Percentiles rank a stretch among this genome's conserved stretches.
phyloP scores from a whole-genome alignment of 2,113 vertebrate species.

The Eptesicus fuscus region DNA sequence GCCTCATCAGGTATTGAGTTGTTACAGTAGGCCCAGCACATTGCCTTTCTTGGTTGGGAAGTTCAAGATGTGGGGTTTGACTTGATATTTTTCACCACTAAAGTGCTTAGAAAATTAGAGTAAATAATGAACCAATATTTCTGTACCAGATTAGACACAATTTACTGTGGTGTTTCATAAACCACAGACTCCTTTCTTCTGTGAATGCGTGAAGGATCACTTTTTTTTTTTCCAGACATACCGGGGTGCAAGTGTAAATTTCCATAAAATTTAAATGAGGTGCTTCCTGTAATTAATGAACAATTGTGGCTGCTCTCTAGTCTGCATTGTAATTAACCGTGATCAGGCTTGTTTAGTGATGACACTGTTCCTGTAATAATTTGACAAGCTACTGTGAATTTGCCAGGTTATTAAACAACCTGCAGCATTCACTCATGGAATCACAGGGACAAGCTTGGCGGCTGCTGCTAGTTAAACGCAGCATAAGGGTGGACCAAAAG shows the following conservation, averaged over 20 bases:
- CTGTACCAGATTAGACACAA: slow-evolving; percentile 54
- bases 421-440: slow-evolving; percentile 76
- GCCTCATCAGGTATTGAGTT: slow-evolving; percentile 30
- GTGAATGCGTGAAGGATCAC: slow-evolving; percentile 64
- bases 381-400: slow-evolving; percentile 82
- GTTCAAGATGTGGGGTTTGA: slow-evolving; percentile 35
- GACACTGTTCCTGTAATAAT: slow-evolving; percentile 82
- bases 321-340: slow-evolving; percentile 92
- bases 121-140: slow-evolving; percentile 74
- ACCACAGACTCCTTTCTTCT: slow-evolving; percentile 69
- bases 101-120: slow-evolving; percentile 64
- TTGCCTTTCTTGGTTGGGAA: slow-evolving; percentile 55
- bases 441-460: slow-evolving; percentile 52
- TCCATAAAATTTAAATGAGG: slow-evolving; percentile 94
- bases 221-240: slow-evolving; percentile 77
- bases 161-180: slow-evolving; percentile 73
- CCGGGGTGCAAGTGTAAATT: slow-evolving; percentile 83
- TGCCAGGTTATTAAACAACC: slow-evolving; percentile 80
- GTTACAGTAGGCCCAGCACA: slow-evolving; percentile 26
- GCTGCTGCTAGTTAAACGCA: slow-evolving; percentile 61
- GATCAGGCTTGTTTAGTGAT: slow-evolving; percentile 88
- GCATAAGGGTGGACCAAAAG: slow-evolving; percentile 44
- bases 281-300: slow-evolving; percentile 94
- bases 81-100: slow-evolving; percentile 46
- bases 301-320: slow-evolving; percentile 89